Evolutionary conservation across 2,888 invertebrate genomes (phyloP), one percentile per base, ranked within the genome.

Genomic region (Tachystola acroxantha): DNA sequence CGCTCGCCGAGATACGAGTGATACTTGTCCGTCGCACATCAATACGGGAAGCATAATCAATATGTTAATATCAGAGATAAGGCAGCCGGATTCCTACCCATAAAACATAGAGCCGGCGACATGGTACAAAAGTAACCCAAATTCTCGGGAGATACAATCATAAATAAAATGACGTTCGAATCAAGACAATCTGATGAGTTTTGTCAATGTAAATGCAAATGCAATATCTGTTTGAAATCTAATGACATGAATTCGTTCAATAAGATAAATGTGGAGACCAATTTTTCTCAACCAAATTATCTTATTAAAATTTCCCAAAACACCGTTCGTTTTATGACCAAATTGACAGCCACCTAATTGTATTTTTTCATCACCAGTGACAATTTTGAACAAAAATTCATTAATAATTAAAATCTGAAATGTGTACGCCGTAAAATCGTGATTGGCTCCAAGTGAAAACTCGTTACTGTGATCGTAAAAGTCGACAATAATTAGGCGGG

Each of bases 401-500:
- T 37, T 65, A 68, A 74, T 73, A 74, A 82, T 81, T 79, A 81
- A 81, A 78, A 53, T 57, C 62, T 60, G 73, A 73, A 75, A 73
- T 72, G 70, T 63, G 61, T 47, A 45, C 58, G 71, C 72, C 73
- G 75, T 84, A 80, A 84, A 84, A 77, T 76, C 77, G 77, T 79
- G 84, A 85, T 84, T 82, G 82, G 81, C 74, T 82, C 72, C 78
- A 78, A 80, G 80, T 82, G 80, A 76, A 81, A 78, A 79, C 81
- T 80, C 82, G 84, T 84, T 84, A 82, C 74, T 70, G 65, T 62
- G 76, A 77, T 82, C 82, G 82, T 85, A 81, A 84, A 84, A 76
- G 82, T 85, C 84, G 75, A 80, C 81, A 82, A 82, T 85, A 84
- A 85, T 85, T 85, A 84, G 82, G 78, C 78, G 74, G 75, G 65